Conservation (phyloP, 2,888 invertebrate species). For the Tenthredo mesomela region DNA sequence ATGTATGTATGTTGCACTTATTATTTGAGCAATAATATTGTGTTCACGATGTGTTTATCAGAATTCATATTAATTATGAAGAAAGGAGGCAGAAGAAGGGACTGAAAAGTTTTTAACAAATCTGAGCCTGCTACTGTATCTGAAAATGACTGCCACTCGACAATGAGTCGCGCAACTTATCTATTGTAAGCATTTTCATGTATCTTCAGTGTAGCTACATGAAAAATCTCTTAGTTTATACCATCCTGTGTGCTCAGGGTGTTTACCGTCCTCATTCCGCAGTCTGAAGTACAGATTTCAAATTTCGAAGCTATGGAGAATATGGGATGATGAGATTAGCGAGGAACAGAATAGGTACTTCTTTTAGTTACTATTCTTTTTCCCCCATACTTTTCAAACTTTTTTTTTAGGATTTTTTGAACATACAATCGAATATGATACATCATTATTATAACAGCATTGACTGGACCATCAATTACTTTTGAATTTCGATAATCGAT, state of each 20-base stretch:
- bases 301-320: not conserved
- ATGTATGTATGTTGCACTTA: not conserved
- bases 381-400: too few species aligned
- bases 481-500: too few species aligned
- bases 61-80: not conserved
- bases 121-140: not conserved
- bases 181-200: conserved; percentile 3
- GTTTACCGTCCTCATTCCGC: not conserved
- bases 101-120: not conserved
- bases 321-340: not conserved
- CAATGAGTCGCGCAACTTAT: not conserved
- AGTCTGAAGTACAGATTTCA: not conserved
- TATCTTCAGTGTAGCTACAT: not conserved
- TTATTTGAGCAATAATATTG: too few species aligned
- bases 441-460: too few species aligned
- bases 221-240: not conserved
- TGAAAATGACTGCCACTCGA: not conserved
- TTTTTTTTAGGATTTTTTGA: not conserved
- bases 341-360: too few species aligned
- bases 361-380: too few species aligned
- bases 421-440: too few species aligned
- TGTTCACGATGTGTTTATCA: not conserved
- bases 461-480: too few species aligned
- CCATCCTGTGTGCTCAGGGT: not conserved
- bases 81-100: too few species aligned